Evolutionary conservation across 2,113 vertebrate genomes (phyloP).

Genomic region (Nesoenas mayeri): DNA sequence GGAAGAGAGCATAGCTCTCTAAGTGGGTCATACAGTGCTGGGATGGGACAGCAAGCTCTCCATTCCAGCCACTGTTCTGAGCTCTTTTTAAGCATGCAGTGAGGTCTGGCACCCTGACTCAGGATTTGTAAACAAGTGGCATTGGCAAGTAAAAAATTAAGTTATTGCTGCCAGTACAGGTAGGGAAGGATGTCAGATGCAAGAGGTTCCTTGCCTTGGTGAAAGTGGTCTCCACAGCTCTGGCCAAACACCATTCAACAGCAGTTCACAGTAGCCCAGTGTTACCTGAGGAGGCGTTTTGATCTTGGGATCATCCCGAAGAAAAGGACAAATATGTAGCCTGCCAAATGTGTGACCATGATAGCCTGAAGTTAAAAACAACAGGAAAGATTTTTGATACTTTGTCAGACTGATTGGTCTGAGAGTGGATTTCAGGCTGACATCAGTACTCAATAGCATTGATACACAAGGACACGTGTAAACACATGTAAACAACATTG

Average conservation of each 20-base stretch:
- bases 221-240: background rate
- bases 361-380: background rate
- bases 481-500: background rate
- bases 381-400: background rate
- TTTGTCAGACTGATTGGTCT: background rate
- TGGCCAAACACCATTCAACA: background rate
- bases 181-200: background rate
- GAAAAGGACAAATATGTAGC: background rate
- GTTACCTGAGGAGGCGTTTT: background rate
- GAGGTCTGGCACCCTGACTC: background rate
- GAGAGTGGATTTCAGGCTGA: background rate
- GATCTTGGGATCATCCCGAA: background rate
- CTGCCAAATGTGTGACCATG: background rate
- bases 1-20: background rate
- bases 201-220: background rate
- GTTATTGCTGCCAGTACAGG: background rate
- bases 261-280: background rate
- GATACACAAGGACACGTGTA: background rate
- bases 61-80: background rate
- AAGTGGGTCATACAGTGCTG: accelerated
- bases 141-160: background rate
- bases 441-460: background rate
- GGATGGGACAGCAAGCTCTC: background rate
- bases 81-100: slow-evolving; percentile 36
- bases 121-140: background rate